phyloP scores from a whole-genome alignment of 1,140 invertebrate species.

The Ctenoplectra terminalis region DNA sequence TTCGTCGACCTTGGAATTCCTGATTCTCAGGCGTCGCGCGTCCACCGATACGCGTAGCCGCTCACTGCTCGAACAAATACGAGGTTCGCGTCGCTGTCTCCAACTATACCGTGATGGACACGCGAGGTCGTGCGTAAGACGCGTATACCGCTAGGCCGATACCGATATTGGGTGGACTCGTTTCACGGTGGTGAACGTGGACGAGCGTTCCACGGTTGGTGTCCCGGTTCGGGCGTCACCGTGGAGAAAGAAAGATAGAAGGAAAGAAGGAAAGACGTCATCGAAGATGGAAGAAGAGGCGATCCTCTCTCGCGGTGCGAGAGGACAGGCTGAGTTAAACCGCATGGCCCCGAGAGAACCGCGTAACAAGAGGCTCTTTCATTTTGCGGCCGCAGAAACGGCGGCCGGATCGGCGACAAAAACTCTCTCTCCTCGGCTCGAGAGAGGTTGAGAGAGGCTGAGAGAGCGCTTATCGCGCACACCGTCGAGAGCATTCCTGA shows the following conservation, averaged over 20 bases:
- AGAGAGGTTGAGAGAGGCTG: conserved; percentile 24
- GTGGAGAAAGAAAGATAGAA: background rate
- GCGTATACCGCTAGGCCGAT: conserved; percentile 37
- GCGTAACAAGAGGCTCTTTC: conserved; percentile 78
- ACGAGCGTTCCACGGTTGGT: background rate
- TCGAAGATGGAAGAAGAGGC: background rate
- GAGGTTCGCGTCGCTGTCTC: background rate
- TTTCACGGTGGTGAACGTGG: conserved; percentile 18
- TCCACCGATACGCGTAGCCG: background rate
- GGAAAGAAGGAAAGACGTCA: background rate
- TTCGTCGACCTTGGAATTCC: conserved; percentile 55
- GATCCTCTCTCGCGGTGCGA: background rate
- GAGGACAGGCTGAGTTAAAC: conserved; percentile 32
- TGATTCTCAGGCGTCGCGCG: conserved; percentile 25
- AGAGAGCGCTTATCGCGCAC: conserved; percentile 22
- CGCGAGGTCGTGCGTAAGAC: conserved; percentile 19
- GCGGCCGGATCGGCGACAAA: conserved; percentile 48
- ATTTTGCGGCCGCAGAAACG: conserved; percentile 57
- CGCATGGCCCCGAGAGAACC: conserved; percentile 32
- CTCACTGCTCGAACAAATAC: conserved; percentile 32
- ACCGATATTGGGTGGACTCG: conserved; percentile 39
- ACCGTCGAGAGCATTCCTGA: conserved; percentile 8
- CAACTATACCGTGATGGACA: background rate
- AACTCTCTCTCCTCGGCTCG: conserved; percentile 50
- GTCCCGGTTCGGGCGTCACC: conserved; percentile 2